These are phyloP conservation scores for Eretmochelys imbricata DNA, from an alignment of 2,113 vertebrate genomes.

Conservation along the genomic window DNA sequence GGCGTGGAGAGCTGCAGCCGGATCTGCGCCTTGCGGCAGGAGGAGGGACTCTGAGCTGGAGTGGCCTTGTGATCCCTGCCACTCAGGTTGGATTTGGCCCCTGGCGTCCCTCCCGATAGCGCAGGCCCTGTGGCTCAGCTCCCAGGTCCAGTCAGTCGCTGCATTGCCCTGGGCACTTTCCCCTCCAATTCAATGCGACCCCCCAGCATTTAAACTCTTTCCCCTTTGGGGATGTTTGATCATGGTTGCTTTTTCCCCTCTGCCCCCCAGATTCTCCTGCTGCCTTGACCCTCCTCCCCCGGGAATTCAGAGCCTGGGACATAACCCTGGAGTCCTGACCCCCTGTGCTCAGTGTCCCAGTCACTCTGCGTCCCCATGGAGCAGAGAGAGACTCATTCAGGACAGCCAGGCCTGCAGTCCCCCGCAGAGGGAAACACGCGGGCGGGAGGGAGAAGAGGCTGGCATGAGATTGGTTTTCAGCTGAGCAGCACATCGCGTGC, in stretches of 20 bases:
- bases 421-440: conserved; percentile 13
- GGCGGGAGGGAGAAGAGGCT: conserved; percentile 1
- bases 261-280: neutral
- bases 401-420: conserved; percentile 48
- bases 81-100: neutral
- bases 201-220: rapidly evolving
- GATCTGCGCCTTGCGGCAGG: neutral
- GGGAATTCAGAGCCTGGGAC: neutral
- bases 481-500: conserved; percentile 69
- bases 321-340: rapidly evolving
- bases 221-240: rapidly evolving
- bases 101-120: neutral
- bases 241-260: neutral
- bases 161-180: neutral
- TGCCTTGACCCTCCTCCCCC: neutral
- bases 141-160: neutral
- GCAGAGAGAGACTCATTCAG: conserved; percentile 47
- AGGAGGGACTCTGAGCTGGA: neutral
- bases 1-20: too few species aligned
- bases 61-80: neutral
- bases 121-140: too few species aligned
- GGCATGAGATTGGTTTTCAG: conserved; percentile 69
- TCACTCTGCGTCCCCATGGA: neutral
- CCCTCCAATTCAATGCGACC: neutral
- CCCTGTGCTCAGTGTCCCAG: neutral